Evolutionary conservation across 2,797 vertebrate genomes (phyloP).

Genomic region (Sebastes minor): DNA sequence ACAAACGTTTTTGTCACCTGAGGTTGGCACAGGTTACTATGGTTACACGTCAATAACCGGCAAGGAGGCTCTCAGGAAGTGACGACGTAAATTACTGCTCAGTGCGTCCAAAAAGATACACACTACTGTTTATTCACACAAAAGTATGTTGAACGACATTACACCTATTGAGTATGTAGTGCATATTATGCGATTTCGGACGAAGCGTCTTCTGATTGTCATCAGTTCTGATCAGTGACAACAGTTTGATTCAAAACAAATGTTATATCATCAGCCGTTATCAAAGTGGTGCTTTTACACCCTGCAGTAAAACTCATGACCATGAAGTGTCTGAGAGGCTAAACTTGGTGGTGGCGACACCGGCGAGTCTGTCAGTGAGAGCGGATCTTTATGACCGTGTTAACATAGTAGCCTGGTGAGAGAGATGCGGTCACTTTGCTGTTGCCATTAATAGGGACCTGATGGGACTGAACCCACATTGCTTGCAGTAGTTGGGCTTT

Average conservation of each 20-base stretch:
- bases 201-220: background rate
- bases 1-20: too few relatives aligned
- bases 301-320: background rate
- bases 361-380: slow-evolving; percentile 3
- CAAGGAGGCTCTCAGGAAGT: too few relatives aligned
- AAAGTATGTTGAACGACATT: too few relatives aligned
- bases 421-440: slow-evolving; percentile 45
- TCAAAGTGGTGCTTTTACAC: background rate
- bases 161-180: background rate
- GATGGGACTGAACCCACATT: slow-evolving; percentile 24
- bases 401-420: slow-evolving; percentile 21
- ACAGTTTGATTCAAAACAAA: background rate
- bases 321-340: slow-evolving; percentile 18
- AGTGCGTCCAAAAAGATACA: too few relatives aligned
- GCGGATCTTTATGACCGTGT: slow-evolving; percentile 32
- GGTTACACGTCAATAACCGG: too few relatives aligned
- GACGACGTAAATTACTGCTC: too few relatives aligned
- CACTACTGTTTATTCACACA: too few relatives aligned
- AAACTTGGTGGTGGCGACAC: slow-evolving; percentile 47
- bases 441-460: slow-evolving; percentile 58
- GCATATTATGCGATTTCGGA: too few relatives aligned
- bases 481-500: slow-evolving; percentile 43
- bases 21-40: too few relatives aligned
- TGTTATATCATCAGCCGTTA: background rate
- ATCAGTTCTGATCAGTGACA: background rate